phyloP scores from a whole-genome alignment of 2,888 invertebrate genomes.

The Dicyrtoma fusca region DNA sequence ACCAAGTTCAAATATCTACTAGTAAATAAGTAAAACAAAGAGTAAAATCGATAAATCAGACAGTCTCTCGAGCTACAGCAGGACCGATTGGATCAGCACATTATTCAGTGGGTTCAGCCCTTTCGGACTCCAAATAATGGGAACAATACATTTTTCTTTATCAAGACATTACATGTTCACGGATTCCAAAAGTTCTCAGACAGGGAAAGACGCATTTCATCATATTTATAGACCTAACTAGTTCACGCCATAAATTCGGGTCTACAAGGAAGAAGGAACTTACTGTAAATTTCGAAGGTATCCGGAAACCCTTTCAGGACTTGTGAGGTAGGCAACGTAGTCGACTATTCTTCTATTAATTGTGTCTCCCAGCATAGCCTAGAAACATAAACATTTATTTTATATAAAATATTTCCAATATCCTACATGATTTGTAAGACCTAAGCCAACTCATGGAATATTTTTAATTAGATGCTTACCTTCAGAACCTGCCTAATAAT shows the following conservation, averaged over 20 bases:
- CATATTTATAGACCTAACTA: no score
- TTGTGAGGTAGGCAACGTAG: conserved; percentile 81
- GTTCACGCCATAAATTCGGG: no score
- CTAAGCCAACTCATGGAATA: no score
- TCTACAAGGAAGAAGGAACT: conserved; percentile 58
- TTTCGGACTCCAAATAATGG: conserved; percentile 38
- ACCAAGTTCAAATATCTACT: no score
- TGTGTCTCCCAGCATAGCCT: conserved; percentile 77
- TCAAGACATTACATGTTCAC: conserved; percentile 18
- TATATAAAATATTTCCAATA: neutral
- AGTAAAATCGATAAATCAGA: conserved; percentile 21
- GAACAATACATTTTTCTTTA: conserved; percentile 1
- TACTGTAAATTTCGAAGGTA: conserved; percentile 84
- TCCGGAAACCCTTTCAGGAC: conserved; percentile 84
- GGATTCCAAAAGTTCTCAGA: conserved; percentile 21
- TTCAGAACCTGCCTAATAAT: conserved; percentile 76
- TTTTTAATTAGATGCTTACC: no score
- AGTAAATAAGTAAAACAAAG: no score
- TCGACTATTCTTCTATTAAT: conserved; percentile 86
- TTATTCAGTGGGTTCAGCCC: conserved; percentile 37
- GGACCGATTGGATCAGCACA: conserved; percentile 1
- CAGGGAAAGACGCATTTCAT: conserved; percentile 3
- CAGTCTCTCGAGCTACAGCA: conserved; percentile 24
- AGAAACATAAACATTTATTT: conserved; percentile 17
- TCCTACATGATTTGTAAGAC: no score